Evolutionary conservation across 2,888 invertebrate species (phyloP), one percentile per base, ranked within the genome.

Genomic region (Pelosia muscerda): DNA sequence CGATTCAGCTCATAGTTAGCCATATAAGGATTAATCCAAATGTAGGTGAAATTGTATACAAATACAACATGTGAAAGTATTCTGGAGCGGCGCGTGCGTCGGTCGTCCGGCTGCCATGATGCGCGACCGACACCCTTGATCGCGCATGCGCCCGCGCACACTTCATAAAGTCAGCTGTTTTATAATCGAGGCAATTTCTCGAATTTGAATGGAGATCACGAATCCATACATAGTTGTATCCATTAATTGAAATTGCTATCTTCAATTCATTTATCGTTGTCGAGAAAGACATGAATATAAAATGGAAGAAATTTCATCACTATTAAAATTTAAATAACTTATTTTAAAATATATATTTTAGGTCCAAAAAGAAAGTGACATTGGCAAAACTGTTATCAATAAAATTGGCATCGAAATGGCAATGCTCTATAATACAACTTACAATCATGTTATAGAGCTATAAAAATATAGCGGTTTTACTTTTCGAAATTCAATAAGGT

Each of bases 51-150:
- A 92, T 85, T 89, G 82, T 81, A 76, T 82, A 80, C 69, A 63
- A 81, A 87, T 82, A 83, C 85, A 82, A 81, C 87, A 91, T 89
- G 92, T 90, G 92, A 93, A 93, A 92, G 92, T 91, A 89, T 81
- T 85, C 76, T 68, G 81, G 79, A 74, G 74, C 74, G 82, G 86
- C 81, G 84, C 84, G 84, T 82, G 84, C 80, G 72, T 34, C 71
- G 81, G 71, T 79, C 81, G 85, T 83, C 83, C 84, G 84, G 78
- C 76, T 84, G 81, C 81, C 74, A 75, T 83, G 83, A 84, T 84
- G 92, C 92, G 91, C 79, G 84, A 89, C 91, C 84, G 89, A 79
- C 81, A 83, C 87, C 87, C 87, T 76, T 79, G 84, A 90, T 86
- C 79, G 88, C 85, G 74, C 82, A 72, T 81, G 81, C 81, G 77